Conservation (phyloP, 2,797 vertebrate genomes). For the Hybognathus amarus region DNA sequence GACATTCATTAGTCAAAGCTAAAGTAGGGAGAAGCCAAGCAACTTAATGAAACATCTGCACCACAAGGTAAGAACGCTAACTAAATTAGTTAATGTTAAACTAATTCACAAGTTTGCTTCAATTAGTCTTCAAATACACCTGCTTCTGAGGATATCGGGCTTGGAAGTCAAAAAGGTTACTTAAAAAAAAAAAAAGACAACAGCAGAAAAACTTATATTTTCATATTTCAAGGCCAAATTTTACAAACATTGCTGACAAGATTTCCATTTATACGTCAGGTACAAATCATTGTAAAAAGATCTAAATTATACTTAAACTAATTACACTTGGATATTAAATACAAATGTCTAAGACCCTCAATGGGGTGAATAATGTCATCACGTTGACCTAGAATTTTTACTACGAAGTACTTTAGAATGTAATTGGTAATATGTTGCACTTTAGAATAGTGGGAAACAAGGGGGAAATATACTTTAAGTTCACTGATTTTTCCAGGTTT, state of each 20-base stretch:
- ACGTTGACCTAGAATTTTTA: background rate
- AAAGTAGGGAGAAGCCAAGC: constrained; percentile 42
- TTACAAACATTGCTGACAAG: background rate
- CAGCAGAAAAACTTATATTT: background rate
- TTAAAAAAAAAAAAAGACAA: background rate
- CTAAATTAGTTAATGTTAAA: constrained; percentile 4
- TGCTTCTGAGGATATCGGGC: background rate
- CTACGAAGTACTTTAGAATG: background rate
- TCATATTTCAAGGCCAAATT: background rate
- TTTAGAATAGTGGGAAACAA: background rate
- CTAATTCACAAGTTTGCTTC: constrained; percentile 25
- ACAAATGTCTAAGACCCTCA: background rate
- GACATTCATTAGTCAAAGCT: constrained; percentile 42
- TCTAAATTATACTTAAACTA: background rate
- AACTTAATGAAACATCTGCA: constrained; percentile 51
- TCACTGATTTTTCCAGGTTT: background rate
- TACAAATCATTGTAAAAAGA: background rate
- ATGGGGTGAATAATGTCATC: background rate
- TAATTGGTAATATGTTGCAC: too few species aligned
- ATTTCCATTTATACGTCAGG: background rate
- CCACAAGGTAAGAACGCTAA: constrained; percentile 11
- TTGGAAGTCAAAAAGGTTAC: background rate
- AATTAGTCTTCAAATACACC: constrained; percentile 23
- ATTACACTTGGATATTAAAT: background rate
- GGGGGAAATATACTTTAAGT: background rate